phyloP scores from a whole-genome alignment of 2,113 vertebrate genomes.

The Origma solitaria region DNA sequence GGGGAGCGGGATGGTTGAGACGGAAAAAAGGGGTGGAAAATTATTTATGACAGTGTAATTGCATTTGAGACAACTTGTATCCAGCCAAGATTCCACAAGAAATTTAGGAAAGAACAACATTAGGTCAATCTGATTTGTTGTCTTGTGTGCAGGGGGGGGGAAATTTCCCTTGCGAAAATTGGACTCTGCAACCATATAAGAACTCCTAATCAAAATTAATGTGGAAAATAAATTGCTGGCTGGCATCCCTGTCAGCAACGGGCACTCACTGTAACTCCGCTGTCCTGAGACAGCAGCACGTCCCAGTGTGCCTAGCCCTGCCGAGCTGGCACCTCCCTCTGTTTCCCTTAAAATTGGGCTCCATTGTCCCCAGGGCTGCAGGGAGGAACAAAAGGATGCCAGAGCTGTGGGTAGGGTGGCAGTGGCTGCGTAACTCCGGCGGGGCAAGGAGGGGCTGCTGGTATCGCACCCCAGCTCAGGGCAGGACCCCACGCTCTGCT shows the following conservation, averaged over 20 bases:
- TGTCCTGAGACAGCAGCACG: not conserved
- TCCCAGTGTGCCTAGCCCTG: not conserved
- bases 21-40: conserved; percentile 66
- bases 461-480: not conserved
- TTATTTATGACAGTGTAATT: conserved; percentile 66
- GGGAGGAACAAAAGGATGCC: conserved; percentile 54
- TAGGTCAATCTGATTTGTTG: conserved; percentile 49
- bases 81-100: conserved; percentile 63
- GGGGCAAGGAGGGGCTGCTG: not conserved
- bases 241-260: not conserved
- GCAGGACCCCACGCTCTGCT: not conserved
- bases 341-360: not conserved
- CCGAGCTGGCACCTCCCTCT: not conserved
- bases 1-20: conserved; percentile 41
- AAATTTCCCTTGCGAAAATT: conserved; percentile 46
- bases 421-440: not conserved
- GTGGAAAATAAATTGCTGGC: conserved; percentile 61
- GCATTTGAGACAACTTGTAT: conserved; percentile 48
- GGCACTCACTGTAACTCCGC: not conserved
- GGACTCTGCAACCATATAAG: not conserved
- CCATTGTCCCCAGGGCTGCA: not conserved
- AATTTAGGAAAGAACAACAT: conserved; percentile 63
- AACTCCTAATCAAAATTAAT: conserved; percentile 28
- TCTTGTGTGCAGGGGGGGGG: not conserved
- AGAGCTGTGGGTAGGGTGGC: conserved; percentile 23